A percentile compares a stretch with the other conserved stretches of the same genome.
phyloP scores from a whole-genome alignment of 2,113 vertebrate species.

The Caranx ignobilis region DNA sequence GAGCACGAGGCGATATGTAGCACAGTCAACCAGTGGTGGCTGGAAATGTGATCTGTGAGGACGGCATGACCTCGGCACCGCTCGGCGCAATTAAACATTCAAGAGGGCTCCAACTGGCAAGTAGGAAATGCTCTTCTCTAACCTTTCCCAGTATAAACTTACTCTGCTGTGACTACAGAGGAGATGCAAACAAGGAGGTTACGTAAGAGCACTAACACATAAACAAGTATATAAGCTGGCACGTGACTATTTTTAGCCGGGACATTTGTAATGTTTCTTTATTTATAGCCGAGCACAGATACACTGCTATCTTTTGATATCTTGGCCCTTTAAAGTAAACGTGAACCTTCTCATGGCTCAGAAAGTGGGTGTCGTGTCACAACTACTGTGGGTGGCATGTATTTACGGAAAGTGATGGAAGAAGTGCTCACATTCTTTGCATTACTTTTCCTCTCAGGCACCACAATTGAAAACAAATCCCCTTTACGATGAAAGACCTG shows the following conservation, averaged over 20 bases:
- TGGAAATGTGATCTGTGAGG: conserved; percentile 77
- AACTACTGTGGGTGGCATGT: background rate
- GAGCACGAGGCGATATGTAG: conserved; percentile 29
- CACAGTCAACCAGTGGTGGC: conserved; percentile 34
- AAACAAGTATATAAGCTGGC: conserved; percentile 49
- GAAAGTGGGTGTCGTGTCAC: conserved; percentile 1
- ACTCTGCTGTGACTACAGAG: conserved; percentile 70
- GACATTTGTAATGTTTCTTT: conserved; percentile 36
- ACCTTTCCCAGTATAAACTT: conserved; percentile 70
- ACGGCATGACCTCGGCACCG: conserved; percentile 72
- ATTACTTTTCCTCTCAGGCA: background rate
- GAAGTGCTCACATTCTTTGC: background rate
- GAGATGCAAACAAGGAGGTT: conserved; percentile 53
- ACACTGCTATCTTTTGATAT: conserved; percentile 3
- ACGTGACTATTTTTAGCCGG: conserved; percentile 47
- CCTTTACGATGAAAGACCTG: background rate
- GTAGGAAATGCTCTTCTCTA: conserved; percentile 63
- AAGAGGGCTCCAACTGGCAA: conserved; percentile 47
- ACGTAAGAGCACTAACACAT: conserved; percentile 31
- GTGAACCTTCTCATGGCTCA: background rate
- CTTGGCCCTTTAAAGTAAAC: background rate
- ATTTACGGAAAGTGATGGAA: background rate
- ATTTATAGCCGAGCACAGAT: conserved; percentile 39
- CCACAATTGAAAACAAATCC: background rate
- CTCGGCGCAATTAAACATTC: conserved; percentile 65